These are phyloP conservation scores for Xestia rhomboidea DNA, from an alignment of 2,888 invertebrate genomes.

Conservation along the genomic window DNA sequence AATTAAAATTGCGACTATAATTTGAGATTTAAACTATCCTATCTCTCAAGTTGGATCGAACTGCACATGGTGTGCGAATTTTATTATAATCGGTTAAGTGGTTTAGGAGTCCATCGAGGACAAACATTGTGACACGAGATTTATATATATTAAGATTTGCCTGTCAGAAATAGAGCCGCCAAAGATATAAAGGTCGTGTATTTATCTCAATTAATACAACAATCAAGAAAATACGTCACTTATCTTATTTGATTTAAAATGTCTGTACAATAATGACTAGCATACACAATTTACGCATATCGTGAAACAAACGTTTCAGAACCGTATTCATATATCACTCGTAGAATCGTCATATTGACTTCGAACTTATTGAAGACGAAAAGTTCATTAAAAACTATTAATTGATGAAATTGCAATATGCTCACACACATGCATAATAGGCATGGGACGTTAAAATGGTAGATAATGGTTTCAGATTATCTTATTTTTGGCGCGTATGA, in stretches of 20 bases:
- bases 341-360: not conserved
- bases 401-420: not conserved
- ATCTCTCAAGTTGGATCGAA: no score
- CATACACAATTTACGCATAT: conserved; percentile 84
- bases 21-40: no score
- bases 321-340: conserved; percentile 21
- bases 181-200: conserved; percentile 63
- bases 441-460: not conserved
- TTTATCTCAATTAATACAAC: conserved; percentile 78
- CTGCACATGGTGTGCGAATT: no score
- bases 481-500: not conserved
- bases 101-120: no score
- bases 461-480: not conserved
- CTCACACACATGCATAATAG: not conserved
- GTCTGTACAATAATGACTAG: conserved; percentile 88
- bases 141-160: no score
- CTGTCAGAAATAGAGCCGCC: conserved; percentile 64
- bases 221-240: conserved; percentile 83
- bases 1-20: no score
- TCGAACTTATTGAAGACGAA: not conserved
- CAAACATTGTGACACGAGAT: no score
- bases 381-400: not conserved
- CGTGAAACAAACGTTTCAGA: conserved; percentile 76
- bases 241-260: conserved; percentile 77
- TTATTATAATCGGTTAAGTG: no score